Base-by-base conservation (phyloP, 2,797 vertebrate species). In the Enteromius paludinosus region DNA sequence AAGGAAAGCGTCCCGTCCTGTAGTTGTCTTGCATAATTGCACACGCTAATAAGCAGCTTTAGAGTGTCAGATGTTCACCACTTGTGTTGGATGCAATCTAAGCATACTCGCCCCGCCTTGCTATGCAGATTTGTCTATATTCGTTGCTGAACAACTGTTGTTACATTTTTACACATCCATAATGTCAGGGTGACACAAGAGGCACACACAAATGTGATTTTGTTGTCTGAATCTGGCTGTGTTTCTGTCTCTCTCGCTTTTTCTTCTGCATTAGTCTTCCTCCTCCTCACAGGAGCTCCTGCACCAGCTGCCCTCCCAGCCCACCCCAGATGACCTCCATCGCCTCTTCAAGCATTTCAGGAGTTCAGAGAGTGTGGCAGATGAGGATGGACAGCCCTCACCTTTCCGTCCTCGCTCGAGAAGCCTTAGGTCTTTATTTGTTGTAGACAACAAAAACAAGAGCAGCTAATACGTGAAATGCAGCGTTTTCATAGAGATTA, bases 341-440 rank as follows among this genome's bases (percentile, higher is more conserved):
- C 98, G 99, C 92, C 96, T 99, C 87, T 99, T 98, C 91, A 98
- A 96, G 90, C 98, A 99, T 91, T 99, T 99, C 92, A 96, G 98
- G 87, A 99, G 98, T 90, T 94, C 97, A 0, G 98, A 99, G 92
- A 97, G 96, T 18, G 94, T 99, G 88, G 94, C 93, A 0, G 97
- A 98, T 0, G 98, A 99, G 78, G 98, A 97, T 10, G 96, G 96
- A 6, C 88, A 96, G 73, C 95, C 92, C 61, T 95, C 96, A 3
- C 95, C 84, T 3, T 93, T 93, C 91, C 96, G 97, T 0, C 96
- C 96, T 0, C 96, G 98, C 0, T 99, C 98, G 23, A 91, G 97
- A 79, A 99, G 98, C 92, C 96, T 99, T 91, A 99, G 98, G 98
- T 99, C 87, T 81, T 28, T 59, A 15, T 30, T 77, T 83, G 35